Conservation (phyloP, 2,888 invertebrate genomes). For the Polyploca ridens region DNA sequence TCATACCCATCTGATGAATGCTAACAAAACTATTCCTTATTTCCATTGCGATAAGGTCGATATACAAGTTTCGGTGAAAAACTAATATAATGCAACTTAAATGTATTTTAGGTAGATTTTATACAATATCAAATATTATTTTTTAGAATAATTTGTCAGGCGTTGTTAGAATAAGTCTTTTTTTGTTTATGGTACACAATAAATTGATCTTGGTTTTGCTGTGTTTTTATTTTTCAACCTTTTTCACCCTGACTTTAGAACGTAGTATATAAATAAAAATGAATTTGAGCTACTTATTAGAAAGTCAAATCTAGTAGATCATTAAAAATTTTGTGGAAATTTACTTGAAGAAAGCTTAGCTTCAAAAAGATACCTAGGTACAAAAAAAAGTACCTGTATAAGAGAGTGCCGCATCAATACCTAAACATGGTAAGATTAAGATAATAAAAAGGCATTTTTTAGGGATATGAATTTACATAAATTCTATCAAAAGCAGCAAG, state of each 20-base stretch:
- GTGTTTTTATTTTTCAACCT: constrained; percentile 59
- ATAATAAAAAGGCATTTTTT: no score
- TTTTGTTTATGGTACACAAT: constrained; percentile 60
- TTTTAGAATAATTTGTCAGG: constrained; percentile 27
- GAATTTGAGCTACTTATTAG: no score
- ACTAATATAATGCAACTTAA: not conserved
- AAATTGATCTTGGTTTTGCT: constrained; percentile 76
- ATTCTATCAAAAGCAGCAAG: no score
- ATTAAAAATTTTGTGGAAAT: not conserved
- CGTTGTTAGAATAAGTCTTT: constrained; percentile 39
- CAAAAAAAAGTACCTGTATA: no score
- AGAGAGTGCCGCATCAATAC: no score
- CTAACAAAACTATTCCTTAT: not conserved
- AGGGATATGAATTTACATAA: no score
- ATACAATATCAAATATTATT: constrained; percentile 25
- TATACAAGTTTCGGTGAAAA: not conserved
- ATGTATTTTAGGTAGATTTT: not conserved
- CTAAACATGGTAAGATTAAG: no score
- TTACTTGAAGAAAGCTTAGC: no score
- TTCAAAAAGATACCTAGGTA: no score
- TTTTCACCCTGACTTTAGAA: not conserved
- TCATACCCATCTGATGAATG: constrained; percentile 29
- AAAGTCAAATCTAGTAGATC: no score
- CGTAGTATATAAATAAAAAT: no score
- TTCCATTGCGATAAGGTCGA: not conserved